phyloP scores from a whole-genome alignment of 2,888 invertebrate genomes.

The Lathronympha strigana region DNA sequence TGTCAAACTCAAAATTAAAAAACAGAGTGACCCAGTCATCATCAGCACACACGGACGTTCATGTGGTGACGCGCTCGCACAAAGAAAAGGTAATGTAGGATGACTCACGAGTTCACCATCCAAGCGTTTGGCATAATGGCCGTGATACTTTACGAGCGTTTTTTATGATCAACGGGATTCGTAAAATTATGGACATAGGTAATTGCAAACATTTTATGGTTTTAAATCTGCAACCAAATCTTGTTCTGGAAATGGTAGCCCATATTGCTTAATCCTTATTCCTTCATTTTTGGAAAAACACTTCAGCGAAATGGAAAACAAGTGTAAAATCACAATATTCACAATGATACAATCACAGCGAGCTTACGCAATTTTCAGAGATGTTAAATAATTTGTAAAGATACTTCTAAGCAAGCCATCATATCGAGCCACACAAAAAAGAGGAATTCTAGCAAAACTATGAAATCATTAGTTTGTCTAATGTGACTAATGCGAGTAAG shows the following conservation, averaged over 20 bases:
- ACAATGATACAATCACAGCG: no score
- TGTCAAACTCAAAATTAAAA: constrained; percentile 9
- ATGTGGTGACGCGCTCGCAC: constrained; percentile 38
- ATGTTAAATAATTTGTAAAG: constrained; percentile 10
- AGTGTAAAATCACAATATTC: no score
- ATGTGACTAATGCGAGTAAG: constrained; percentile 39
- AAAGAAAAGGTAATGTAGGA: constrained; percentile 39
- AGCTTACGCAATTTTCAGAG: neutral
- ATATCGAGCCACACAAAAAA: constrained; percentile 32
- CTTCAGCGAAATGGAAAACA: neutral
- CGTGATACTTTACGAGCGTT: constrained; percentile 35
- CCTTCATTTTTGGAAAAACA: neutral
- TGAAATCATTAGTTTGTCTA: constrained; percentile 39
- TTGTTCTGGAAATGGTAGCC: neutral
- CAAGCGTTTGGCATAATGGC: constrained; percentile 40
- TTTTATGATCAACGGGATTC: constrained; percentile 29
- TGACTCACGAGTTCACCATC: constrained; percentile 38
- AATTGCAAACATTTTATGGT: constrained; percentile 19
- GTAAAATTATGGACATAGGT: constrained; percentile 32
- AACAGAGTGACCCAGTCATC: constrained; percentile 25
- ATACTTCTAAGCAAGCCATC: constrained; percentile 9
- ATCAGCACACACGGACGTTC: constrained; percentile 27
- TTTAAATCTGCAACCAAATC: neutral
- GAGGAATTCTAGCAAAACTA: constrained; percentile 29
- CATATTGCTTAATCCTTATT: neutral